These are phyloP conservation scores for Syrista parreyssii DNA, from an alignment of 2,888 invertebrate species.

Conservation along the genomic window DNA sequence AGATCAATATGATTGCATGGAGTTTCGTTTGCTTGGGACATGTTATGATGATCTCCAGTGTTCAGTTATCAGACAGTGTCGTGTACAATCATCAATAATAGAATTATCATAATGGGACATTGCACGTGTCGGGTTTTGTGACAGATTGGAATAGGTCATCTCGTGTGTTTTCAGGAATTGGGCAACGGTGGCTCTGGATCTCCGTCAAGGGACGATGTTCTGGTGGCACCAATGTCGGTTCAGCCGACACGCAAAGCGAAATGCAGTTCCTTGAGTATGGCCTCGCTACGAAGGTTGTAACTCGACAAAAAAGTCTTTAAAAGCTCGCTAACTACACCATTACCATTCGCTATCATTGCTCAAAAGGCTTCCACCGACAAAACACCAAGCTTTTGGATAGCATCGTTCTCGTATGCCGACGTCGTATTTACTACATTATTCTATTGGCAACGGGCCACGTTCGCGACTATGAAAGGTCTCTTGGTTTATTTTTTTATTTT, in stretches of 20 bases:
- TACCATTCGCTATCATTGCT: constrained; percentile 24
- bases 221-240: constrained; percentile 84
- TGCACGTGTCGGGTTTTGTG: not conserved
- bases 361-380: constrained; percentile 21
- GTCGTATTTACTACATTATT: not conserved
- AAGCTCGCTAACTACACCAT: constrained; percentile 18
- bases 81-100: not conserved
- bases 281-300: constrained; percentile 79
- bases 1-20: not conserved
- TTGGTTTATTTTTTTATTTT: not conserved
- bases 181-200: constrained; percentile 71
- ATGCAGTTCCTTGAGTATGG: constrained; percentile 74
- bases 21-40: not conserved
- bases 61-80: not conserved
- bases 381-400: not conserved
- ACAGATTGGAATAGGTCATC: constrained; percentile 1
- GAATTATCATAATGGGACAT: not conserved
- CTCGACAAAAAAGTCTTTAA: constrained; percentile 25
- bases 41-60: not conserved
- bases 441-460: not conserved
- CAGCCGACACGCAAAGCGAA: constrained; percentile 86
- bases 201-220: constrained; percentile 71
- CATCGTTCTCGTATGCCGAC: not conserved
- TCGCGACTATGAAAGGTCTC: not conserved
- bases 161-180: constrained; percentile 74